Evolutionary conservation across 2,888 invertebrate species (phyloP), one percentile per base, ranked within the genome.

Genomic region (Caenorhabditis sp.): DNA sequence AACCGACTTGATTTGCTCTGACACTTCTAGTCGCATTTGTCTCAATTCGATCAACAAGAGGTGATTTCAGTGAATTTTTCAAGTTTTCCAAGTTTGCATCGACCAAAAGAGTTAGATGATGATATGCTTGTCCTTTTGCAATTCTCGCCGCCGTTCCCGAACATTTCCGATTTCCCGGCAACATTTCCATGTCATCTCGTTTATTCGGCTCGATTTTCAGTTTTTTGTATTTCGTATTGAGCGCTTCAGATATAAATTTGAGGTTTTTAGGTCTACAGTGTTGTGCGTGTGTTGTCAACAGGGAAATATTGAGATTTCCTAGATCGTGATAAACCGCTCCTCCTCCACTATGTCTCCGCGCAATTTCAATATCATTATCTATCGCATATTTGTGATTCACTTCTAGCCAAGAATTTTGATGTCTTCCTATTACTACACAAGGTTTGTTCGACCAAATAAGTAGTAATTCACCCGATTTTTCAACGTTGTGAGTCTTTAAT

Each of bases 361-460:
- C 85, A n/a, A 87, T 26, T 27, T 80, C 90, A 67, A 97, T 92
- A 20, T 92, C 92, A 53, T 91, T 90, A 59, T 92, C 91, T 73
- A 90, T 88, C 59, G 93, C 88, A 53, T 91, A 90, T 1, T 92
- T 91, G 1, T 94, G 90, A 88, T 97, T 93, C 1, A 94, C 93
- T 89, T 99, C 97, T 38, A 92, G 88, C 93, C 96, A 99, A 0
- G 96, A 95, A 89, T 99, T 99, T 89, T 97, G 97, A 89, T 97
- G 94, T 67, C 94, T 92, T 7, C 99, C 99, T 88, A 97, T 92
- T 5, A 99, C 96, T 63, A 99, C 94, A 88, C 95, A 93, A 0
- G 97, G 96, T 80, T 93, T 91, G 89, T 97, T 99, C 62, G 82
- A 92, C 95, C 96, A 97, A 67, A 97, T 90, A 89, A 97, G 91